These are phyloP conservation scores for Synchiropus splendidus DNA, from an alignment of 2,113 vertebrate species.

Conservation along the genomic window DNA sequence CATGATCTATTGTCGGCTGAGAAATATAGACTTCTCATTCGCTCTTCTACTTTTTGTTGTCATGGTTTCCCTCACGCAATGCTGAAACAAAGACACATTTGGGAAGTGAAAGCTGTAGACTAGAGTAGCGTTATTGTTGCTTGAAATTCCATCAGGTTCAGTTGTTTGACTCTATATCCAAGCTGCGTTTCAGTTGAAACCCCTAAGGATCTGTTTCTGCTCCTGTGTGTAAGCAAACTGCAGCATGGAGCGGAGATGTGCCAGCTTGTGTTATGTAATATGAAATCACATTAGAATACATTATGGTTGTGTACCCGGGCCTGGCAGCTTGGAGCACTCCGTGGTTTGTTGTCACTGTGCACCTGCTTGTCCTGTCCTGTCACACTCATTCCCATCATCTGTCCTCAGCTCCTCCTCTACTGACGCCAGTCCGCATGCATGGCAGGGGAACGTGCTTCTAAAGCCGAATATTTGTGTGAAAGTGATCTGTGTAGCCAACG, in stretches of 20 bases:
- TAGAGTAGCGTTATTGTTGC: too few species aligned
- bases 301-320: slow-evolving; percentile 13
- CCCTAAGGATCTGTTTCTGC: background rate
- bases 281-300: slow-evolving; percentile 51
- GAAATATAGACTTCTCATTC: background rate
- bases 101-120: slow-evolving; percentile 1
- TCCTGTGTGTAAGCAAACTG: slow-evolving; percentile 6
- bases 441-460: slow-evolving; percentile 4
- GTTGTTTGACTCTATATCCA: background rate
- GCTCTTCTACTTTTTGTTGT: too few species aligned
- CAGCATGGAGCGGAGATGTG: slow-evolving; percentile 20
- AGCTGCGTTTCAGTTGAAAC: background rate
- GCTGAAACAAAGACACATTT: background rate
- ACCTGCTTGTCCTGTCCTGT: slow-evolving; percentile 26
- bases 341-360: slow-evolving; percentile 33
- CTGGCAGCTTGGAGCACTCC: slow-evolving; percentile 16
- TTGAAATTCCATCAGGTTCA: too few species aligned
- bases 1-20: slow-evolving; percentile 1
- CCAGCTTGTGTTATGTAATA: slow-evolving; percentile 50
- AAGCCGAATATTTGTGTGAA: background rate
- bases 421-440: slow-evolving; percentile 1
- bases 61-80: background rate
- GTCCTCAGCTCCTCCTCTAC: slow-evolving; percentile 5
- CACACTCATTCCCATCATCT: slow-evolving; percentile 4
- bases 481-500: too few species aligned